Evolutionary conservation across 2,888 invertebrate species (phyloP), one percentile per base, ranked within the genome.

Genomic region (Macaria notata): DNA sequence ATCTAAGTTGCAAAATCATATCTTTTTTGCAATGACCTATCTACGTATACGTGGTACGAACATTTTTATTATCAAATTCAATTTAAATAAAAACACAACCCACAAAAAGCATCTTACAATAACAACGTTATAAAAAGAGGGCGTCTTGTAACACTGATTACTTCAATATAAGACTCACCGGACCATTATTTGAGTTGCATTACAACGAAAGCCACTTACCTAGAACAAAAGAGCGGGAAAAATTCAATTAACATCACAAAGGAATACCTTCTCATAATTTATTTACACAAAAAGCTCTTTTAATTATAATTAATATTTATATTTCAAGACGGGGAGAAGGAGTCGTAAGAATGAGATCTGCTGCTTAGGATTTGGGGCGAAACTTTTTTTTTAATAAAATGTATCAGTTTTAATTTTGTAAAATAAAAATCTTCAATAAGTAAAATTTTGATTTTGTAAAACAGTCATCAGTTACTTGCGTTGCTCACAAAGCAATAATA

Each of bases 241-340:
- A 83, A 83, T 78, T 86, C 88, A 88, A 88, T 88, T 88, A 86
- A 83, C 82, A 87, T 85, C 78, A 87, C 83, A 86, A 86, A 84
- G 81, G 79, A 68, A 59, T 65, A 75, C 74, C 73, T 71, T 68
- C 71, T 78, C 80, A 78, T 85, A 84, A 87, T 87, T 89, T 88
- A 88, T 89, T 86, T 83, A 83, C 79, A 81, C 81, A 83, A 84
- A 85, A 79, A 83, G 81, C 76, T 81, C 83, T 79, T 86, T 85
- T 86, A 85, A 88, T 89, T 88, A 86, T 84, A 87, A 91, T 88
- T 88, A 88, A 88, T 88, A 86, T 89, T 88, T 83, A 85, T 19
- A 19, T 19, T 19, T 19, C 83, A 84, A 85, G 81, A 77, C 70
- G 73, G 61, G 61, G 57, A 57, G 59, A 59, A 58, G 50, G 55